Conservation (phyloP, 2,888 invertebrate genomes). For the Hololepta plana region DNA sequence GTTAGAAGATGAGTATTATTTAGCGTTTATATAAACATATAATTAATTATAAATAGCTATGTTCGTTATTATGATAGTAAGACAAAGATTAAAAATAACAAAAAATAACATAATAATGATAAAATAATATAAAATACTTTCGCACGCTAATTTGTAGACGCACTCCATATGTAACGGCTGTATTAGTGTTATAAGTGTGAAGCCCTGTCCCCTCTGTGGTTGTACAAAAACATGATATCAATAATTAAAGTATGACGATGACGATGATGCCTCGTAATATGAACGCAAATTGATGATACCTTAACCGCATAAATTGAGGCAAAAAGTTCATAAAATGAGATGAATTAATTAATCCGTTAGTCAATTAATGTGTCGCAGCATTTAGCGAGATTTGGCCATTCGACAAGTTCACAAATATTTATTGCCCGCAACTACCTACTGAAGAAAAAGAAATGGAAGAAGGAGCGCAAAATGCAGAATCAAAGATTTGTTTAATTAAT, state of each 20-base stretch:
- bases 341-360: slow-evolving; percentile 15
- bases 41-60: slow-evolving; percentile 20
- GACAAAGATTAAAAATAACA: slow-evolving; percentile 7
- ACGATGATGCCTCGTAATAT: no score
- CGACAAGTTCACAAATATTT: not conserved
- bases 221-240: slow-evolving; percentile 17
- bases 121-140: slow-evolving; percentile 12
- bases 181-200: slow-evolving; percentile 27
- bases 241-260: slow-evolving; percentile 10
- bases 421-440: no score
- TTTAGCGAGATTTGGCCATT: slow-evolving; percentile 7
- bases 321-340: no score
- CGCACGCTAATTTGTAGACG: slow-evolving; percentile 25
- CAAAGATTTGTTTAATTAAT: no score
- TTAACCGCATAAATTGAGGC: no score
- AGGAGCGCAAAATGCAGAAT: no score
- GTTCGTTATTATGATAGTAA: slow-evolving; percentile 24
- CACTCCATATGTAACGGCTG: slow-evolving; percentile 27
- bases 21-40: slow-evolving; percentile 16
- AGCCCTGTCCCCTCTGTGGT: slow-evolving; percentile 19
- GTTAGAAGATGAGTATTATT: slow-evolving; percentile 23
- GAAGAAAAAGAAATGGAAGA: no score
- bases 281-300: no score
- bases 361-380: slow-evolving; percentile 13
- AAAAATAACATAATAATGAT: slow-evolving; percentile 4